Evolutionary conservation across 2,113 vertebrate genomes (phyloP), one percentile per base, ranked within the genome.

Genomic region (Sylvietta virens): DNA sequence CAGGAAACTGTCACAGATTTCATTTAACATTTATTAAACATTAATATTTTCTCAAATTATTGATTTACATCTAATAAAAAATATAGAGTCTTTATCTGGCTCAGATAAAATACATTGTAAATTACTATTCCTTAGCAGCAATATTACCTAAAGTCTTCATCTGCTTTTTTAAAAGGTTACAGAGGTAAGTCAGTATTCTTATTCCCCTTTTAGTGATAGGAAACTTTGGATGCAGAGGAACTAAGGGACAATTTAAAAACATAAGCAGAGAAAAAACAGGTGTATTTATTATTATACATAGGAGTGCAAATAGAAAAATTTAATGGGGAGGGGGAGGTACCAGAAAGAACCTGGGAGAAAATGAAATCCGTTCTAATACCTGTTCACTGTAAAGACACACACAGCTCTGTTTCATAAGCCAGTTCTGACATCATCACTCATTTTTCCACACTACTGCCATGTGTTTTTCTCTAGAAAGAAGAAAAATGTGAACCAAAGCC

Each of bases 381-480:
- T 81, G 5, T 42, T 65, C 16, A 23, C 42, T 15, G 15, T 33
- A 71, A 66, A 70, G 35, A 67, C 21, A 56, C 21, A 56, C 28
- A 12, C 11, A 12, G 48, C 24, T 88, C 39, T 81, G n/a, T 37
- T 85, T 91, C 65, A 35, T 8, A 47, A 74, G 37, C 64, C 20
- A 3, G 22, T 58, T 81, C 60, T 81, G 64, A 84, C 61, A 66
- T 35, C 37, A 30, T n/a, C 35, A 37, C 71, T 86, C 27, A 19
- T 83, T 93, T 88, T 90, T 60, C 88, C 60, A 37, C 39, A 5
- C 33, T 62, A 8, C 24, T 85, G 61, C 78, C 16, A 0, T 0
- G 0, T 74, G 67, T 19, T 88, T 89, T 96, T 95, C 82, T 96
- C 86, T 61, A 94, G 96, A 93, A 96, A 81, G 85, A 86, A 83